These are phyloP conservation scores for Cyclophora punctaria DNA, from an alignment of 2,888 invertebrate genomes.

Conservation along the genomic window DNA sequence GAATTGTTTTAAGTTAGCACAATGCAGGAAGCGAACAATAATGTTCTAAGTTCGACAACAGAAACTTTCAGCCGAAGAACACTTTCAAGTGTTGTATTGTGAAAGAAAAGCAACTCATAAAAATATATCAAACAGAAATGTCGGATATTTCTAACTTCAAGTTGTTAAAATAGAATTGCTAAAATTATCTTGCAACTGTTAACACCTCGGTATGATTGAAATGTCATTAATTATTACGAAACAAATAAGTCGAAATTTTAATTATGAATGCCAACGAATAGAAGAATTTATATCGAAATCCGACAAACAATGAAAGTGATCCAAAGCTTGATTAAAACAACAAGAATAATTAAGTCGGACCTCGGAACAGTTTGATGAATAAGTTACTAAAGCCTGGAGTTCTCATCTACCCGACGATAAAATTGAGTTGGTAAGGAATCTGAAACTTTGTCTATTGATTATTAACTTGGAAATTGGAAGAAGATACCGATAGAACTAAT, in stretches of 20 bases:
- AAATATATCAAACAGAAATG: no score
- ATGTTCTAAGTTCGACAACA: neutral
- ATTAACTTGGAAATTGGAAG: conserved; percentile 29
- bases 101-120: conserved; percentile 4
- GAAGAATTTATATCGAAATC: conserved; percentile 5
- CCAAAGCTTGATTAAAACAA: conserved; percentile 27
- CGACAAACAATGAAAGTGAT: conserved; percentile 13
- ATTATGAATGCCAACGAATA: neutral
- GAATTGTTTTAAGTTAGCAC: conserved; percentile 1
- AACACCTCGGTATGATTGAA: no score
- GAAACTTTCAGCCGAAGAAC: conserved; percentile 5
- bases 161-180: no score
- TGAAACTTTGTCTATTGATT: conserved; percentile 37
- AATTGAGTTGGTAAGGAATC: conserved; percentile 39
- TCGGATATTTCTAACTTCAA: no score
- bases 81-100: conserved; percentile 3
- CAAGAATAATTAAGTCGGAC: conserved; percentile 31
- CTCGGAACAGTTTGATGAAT: conserved; percentile 32
- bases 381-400: conserved; percentile 36
- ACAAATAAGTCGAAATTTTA: neutral
- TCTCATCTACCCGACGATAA: conserved; percentile 29
- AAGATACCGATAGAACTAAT: conserved; percentile 16
- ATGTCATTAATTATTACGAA: neutral
- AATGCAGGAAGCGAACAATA: conserved; percentile 4
- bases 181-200: no score